Base-by-base conservation (phyloP, 2,888 invertebrate genomes). In the Vesta saturnalis region DNA sequence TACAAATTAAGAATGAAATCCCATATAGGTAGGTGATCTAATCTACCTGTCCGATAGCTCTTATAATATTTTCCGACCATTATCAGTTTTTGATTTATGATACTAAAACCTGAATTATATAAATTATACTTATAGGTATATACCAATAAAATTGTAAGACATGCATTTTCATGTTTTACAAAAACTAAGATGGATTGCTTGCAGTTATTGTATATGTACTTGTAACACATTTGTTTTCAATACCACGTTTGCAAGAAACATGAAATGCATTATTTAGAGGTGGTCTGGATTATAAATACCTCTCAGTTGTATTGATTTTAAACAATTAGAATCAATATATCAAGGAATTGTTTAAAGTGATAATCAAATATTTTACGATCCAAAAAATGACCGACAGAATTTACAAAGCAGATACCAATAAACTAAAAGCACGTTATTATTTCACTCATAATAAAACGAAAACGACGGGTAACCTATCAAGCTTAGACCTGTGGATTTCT, bases 1-100 rank as follows among this genome's bases (percentile, higher is more conserved):
- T 39, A 58, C 52, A 62, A 67, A 67, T 58, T 67, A 58, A 61
- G 35, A 52, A 46, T 35, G 52, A 54, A 60, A 55, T n/a, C 49
- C 65, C 59, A 59, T 15, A 55, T 43, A 55, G 56, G 39, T 62
- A 67, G 52, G 21, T 52, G 52, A 52, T 52, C 21, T 52, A 63
- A 63, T 58, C 59, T 63, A 52, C 62, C 57, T 46, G 54, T 58
- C 47, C 57, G 59, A 61, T 57, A 61, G 19, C 46, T 56, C 61
- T 54, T 67, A 18, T 67, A 23, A 62, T 62, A 60, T 60, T 52
- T 64, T 54, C 63, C 64, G 68, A 57, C 64, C 22, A 62, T 62
- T 66, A 61, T 56, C 55, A 52, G 60, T 30, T 52, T 62, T 46
- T 68, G 68, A 68, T 68, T 68, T 57, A 68, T 64, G 59, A 49